phyloP scores from a whole-genome alignment of 2,888 invertebrate species.

The Apamea anceps region DNA sequence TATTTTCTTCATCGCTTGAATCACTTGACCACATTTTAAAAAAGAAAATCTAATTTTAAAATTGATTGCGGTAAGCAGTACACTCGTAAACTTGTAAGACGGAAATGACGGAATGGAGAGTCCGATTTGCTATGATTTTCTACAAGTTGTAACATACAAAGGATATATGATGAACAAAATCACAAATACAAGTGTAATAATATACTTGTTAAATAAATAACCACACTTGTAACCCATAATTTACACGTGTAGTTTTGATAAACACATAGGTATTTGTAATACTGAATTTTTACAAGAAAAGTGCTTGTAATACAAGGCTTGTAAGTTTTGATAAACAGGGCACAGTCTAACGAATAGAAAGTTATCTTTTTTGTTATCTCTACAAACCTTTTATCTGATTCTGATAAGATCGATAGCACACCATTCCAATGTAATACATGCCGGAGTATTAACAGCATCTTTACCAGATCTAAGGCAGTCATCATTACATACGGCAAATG shows the following conservation, averaged over 20 bases:
- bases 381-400: background rate
- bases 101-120: no score
- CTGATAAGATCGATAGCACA: slow-evolving; percentile 5
- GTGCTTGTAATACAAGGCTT: background rate
- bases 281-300: background rate
- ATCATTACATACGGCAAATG: background rate
- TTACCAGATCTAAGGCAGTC: background rate
- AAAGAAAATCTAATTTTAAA: no score
- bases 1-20: background rate
- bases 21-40: no score
- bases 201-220: background rate
- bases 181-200: no score
- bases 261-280: background rate
- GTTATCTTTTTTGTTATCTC: background rate
- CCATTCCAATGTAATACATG: no score
- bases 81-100: no score
- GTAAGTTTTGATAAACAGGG: background rate
- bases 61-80: no score
- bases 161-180: no score
- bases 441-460: background rate
- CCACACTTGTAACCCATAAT: background rate
- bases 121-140: no score
- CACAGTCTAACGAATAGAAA: background rate
- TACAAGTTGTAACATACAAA: no score
- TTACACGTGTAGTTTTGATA: background rate